A percentile compares a stretch with the other conserved stretches of the same genome.
Evolutionary conservation across 2,113 vertebrate species (phyloP).

Genomic region (Cryptomyrus ogoouensis): DNA sequence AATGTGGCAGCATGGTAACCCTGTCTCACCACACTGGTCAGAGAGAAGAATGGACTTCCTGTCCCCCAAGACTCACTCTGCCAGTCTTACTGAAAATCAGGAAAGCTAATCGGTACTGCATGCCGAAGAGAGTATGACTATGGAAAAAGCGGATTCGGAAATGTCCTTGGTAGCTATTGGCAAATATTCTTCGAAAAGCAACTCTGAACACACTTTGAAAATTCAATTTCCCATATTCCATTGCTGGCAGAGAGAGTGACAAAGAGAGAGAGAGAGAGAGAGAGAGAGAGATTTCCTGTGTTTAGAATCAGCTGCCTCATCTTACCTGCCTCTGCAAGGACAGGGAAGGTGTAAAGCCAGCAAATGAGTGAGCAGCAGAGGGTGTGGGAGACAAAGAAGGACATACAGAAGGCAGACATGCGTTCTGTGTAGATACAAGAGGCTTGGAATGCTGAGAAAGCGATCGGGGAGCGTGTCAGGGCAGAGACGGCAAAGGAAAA

Average conservation of each 20-base stretch:
- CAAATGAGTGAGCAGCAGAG: constrained; percentile 47
- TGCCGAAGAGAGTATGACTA: not conserved
- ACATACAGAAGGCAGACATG: not conserved
- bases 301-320: not conserved
- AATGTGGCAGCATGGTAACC: not conserved
- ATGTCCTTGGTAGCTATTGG: not conserved
- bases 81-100: not conserved
- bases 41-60: not conserved
- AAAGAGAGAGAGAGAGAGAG: not conserved
- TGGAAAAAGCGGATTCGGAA: not conserved
- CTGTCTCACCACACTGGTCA: not conserved
- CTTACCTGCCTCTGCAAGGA: not conserved
- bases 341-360: constrained; percentile 23
- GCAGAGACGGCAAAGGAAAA: not conserved
- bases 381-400: not conserved
- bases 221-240: not conserved
- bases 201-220: not conserved
- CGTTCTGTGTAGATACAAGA: not conserved
- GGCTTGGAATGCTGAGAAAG: not conserved
- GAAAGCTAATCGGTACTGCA: not conserved
- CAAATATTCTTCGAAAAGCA: not conserved
- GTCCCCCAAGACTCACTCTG: constrained; percentile 12
- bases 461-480: not conserved
- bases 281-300: not conserved
- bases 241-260: not conserved